phyloP scores from a whole-genome alignment of 2,888 invertebrate genomes.

The Eurytoma adleriae region DNA sequence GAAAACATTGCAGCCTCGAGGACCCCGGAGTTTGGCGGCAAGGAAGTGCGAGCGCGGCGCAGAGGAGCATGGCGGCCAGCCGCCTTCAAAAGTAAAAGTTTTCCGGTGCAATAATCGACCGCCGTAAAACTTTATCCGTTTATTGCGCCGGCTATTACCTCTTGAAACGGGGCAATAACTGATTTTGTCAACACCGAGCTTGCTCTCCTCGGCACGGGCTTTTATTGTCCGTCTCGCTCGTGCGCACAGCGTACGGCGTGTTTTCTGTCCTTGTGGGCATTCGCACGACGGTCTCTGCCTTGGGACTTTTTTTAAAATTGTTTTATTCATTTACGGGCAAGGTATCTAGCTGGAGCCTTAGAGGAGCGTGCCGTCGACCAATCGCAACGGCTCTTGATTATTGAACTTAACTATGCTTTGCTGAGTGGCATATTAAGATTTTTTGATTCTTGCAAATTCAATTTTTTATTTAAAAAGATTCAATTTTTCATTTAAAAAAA shows the following conservation, averaged over 20 bases:
- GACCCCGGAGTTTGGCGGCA: not conserved
- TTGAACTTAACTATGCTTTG: not conserved
- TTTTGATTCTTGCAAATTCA: too few relatives aligned
- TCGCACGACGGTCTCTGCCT: not conserved
- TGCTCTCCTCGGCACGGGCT: not conserved
- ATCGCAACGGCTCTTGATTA: slow-evolving; percentile 7
- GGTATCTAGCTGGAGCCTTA: not conserved
- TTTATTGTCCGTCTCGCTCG: slow-evolving; percentile 16
- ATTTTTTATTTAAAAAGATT: not conserved
- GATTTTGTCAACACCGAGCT: slow-evolving; percentile 67
- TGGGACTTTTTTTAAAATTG: slow-evolving; percentile 57
- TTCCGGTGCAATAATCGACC: slow-evolving; percentile 68
- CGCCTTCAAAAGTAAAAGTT: slow-evolving; percentile 67
- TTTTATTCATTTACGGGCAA: slow-evolving; percentile 61
- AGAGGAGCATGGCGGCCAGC: not conserved
- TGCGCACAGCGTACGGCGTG: not conserved
- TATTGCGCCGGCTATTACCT: slow-evolving; percentile 69
- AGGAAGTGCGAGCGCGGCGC: not conserved
- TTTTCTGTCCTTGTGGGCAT: not conserved
- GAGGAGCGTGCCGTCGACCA: slow-evolving; percentile 37
- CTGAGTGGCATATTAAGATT: too few relatives aligned
- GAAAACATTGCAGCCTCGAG: slow-evolving; percentile 18
- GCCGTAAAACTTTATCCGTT: slow-evolving; percentile 71
- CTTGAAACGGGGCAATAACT: slow-evolving; percentile 68
- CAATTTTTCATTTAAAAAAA: too few relatives aligned